Evolutionary conservation across 2,113 vertebrate species (phyloP), one percentile per base, ranked within the genome.

Genomic region (Ptilorrhoa leucosticta): DNA sequence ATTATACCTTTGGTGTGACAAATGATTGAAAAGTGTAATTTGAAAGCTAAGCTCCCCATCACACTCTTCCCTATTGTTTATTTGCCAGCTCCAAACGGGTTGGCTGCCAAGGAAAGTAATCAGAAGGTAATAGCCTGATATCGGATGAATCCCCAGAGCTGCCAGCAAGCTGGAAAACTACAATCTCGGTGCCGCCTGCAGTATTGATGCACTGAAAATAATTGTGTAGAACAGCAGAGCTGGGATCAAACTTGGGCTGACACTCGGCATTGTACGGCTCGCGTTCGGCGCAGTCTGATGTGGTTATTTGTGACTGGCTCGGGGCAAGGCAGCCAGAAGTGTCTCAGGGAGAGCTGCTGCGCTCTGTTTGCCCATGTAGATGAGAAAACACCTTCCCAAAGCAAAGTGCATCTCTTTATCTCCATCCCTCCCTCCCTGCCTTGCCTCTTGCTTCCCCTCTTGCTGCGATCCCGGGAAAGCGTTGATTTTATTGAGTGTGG

Each of bases 401-500:
- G 83, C 87, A 3, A 16, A n/a, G 47, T 9, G 93, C 63, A 33
- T 31, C 9, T 77, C 96, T 95, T 69, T 39, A 57, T 83, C 4
- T 8, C 44, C 4, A 10, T 39, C 87, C 78, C 83, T 91, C 65
- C 78, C 91, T 68, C 50, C 42, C 81, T 5, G 58, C 31, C 15
- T n/a, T 8, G 78, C 90, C 78, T 73, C 50, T 50, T 6, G 3
- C 76, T 44, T 76, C 44, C 76, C 68, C 88, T 58, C 57, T 77
- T 17, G 82, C 96, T 35, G 96, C 91, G 83, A 93, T 97, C 96
- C 96, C 83, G 0, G 68, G 92, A 85, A 93, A 94, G 97, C 80
- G 56, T 91, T 97, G 97, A 97, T 97, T 96, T 98, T 98, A 98
- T 97, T 98, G 98, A 97, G 97, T 97, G 97, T 95, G 98, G 98